Evolutionary conservation across 2,888 invertebrate species (phyloP), one percentile per base, ranked within the genome.

Genomic region (Belgica antarctica): DNA sequence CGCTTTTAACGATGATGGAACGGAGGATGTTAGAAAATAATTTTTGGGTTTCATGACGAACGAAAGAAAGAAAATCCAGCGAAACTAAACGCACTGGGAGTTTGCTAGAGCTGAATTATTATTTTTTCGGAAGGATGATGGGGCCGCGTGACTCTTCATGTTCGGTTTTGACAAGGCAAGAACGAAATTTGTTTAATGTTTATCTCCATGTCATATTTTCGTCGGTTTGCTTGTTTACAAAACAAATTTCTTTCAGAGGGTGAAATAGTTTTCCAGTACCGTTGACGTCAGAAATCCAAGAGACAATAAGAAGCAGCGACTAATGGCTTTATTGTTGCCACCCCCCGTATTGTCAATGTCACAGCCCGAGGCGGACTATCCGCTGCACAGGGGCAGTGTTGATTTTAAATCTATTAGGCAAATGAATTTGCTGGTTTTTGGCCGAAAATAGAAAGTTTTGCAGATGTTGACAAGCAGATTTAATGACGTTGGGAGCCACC

Each of bases 1-100:
- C 17, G 52, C 52, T 52, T 52, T 52, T 52, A 52, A 52, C 22
- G 52, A 52, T 52, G 52, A 52, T 52, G 52, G 52, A n/a, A n/a
- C 17, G 52, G 22, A 52, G 52, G 52, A 52, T 52, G 22, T 52
- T 52, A 52, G 52, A 52, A 22, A 52, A 52, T 52, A 52, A 52
- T 52, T 52, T 52, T 22, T 31, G 12, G 34, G 19, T 52, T 52
- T 41, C 41, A n/a, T 41, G 41, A n/a, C n/a, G n/a, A n/a, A n/a
- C n/a, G n/a, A n/a, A n/a, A n/a, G n/a, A n/a, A n/a, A n/a, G n/a
- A n/a, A n/a, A n/a, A n/a, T n/a, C n/a, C n/a, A n/a, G n/a, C n/a
- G 34, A 34, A 34, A 34, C 41, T 41, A 5, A 41, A 41, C 41
- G 41, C 10, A 41, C 12, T 41, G 41, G 41, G n/a, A 41, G 15